These are phyloP conservation scores for Peromyscus attwateri DNA, from an alignment of 2,797 vertebrate species.

Conservation along the genomic window DNA sequence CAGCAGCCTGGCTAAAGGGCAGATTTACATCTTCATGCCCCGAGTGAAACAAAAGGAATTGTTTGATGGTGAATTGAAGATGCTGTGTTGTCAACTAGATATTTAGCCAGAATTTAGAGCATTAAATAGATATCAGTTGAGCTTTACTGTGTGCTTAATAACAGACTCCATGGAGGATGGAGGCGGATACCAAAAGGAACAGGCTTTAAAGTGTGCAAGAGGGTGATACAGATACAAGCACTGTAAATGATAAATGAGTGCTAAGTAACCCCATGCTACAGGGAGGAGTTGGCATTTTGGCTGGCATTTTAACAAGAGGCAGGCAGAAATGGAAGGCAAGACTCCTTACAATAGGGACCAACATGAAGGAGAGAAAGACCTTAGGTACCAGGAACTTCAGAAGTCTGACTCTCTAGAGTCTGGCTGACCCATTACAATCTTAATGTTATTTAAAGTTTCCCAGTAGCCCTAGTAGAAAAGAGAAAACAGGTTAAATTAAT, in stretches of 20 bases:
- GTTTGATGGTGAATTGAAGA: constrained; percentile 46
- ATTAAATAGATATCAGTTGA: constrained; percentile 18
- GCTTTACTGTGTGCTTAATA: constrained; percentile 42
- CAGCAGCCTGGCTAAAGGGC: constrained; percentile 2
- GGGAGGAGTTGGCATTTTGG: constrained; percentile 63
- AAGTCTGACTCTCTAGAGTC: not conserved
- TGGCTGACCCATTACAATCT: not conserved
- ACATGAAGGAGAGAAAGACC: not conserved
- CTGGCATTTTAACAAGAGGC: constrained; percentile 39
- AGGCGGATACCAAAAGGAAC: not conserved
- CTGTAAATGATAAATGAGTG: constrained; percentile 59
- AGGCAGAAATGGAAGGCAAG: not conserved
- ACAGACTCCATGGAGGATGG: not conserved
- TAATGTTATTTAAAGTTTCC: not conserved
- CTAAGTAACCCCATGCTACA: not conserved
- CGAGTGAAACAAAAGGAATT: not conserved
- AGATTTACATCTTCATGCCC: constrained; percentile 5
- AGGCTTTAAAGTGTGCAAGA: constrained; percentile 21
- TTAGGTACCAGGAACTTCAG: not conserved
- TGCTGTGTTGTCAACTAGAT: constrained; percentile 18
- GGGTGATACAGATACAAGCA: not conserved
- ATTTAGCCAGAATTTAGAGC: constrained; percentile 43
- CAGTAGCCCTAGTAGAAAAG: not conserved
- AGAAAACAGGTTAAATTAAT: not conserved
- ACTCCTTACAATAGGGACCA: not conserved